These are phyloP conservation scores for Polietes domitor DNA, from an alignment of 2,888 invertebrate genomes.

Conservation along the genomic window DNA sequence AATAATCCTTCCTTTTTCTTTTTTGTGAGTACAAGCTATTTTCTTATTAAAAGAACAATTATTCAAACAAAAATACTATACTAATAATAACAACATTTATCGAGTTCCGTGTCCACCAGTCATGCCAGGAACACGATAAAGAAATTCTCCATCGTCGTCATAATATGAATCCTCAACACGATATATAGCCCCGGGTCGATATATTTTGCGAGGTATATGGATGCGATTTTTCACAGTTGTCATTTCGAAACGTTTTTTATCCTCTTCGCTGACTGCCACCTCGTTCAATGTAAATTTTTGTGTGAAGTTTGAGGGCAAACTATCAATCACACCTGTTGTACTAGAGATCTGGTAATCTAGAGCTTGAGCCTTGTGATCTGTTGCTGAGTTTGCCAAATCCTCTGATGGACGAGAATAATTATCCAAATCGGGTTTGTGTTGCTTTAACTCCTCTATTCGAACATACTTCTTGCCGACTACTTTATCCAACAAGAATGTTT, in stretches of 20 bases:
- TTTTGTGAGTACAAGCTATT: no score
- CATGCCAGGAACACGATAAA: slow-evolving; percentile 90
- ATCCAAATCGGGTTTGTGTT: neutral
- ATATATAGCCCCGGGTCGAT: slow-evolving; percentile 85
- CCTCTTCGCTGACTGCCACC: slow-evolving; percentile 75
- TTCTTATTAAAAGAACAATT: no score
- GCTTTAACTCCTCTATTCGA: slow-evolving; percentile 74
- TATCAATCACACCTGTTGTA: slow-evolving; percentile 69
- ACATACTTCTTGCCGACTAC: slow-evolving; percentile 74
- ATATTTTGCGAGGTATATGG: slow-evolving; percentile 85
- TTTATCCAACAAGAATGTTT: slow-evolving; percentile 75
- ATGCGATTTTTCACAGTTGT: slow-evolving; percentile 82
- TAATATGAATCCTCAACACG: slow-evolving; percentile 91
- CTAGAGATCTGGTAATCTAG: no score
- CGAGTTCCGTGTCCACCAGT: no score
- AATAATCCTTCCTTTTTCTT: no score
- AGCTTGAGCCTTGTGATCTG: no score
- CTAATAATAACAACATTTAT: no score
- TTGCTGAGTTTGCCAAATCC: no score
- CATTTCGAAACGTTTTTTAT: slow-evolving; percentile 76
- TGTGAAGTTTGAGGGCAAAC: slow-evolving; percentile 58
- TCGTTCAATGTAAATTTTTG: slow-evolving; percentile 76
- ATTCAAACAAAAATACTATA: no score
- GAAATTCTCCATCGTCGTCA: slow-evolving; percentile 89
- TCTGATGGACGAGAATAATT: neutral